Evolutionary conservation across 2,888 invertebrate species (phyloP), one percentile per base, ranked within the genome.

Genomic region (Ptychoptera albimana): DNA sequence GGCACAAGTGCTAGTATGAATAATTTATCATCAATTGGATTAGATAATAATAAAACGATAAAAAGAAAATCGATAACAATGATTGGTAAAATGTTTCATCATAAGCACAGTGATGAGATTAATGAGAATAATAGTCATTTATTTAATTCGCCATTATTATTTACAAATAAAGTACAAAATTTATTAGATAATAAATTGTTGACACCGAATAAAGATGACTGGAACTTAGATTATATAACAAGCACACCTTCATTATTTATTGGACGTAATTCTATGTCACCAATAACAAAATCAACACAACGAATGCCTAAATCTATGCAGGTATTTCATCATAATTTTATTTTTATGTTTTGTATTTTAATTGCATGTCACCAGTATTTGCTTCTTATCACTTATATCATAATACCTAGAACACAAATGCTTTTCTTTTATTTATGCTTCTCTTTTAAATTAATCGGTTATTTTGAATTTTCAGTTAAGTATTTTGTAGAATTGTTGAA

Each of bases 231-330:
- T 47, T 52, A 62, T 31, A 57, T 61, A 11, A 61, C 62, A 12
- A 63, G 61, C 45, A 62, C 64, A 16, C 63, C 63, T 39, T 60
- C 63, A 32, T 45, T 23, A 11, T 51, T 60, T 10, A 67, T 73
- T 46, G 72, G 75, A 48, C 71, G 84, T 53, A 79, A 79, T 36
- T 85, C 85, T 35, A 86, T 88, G 84, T 87, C 87, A 11, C 88
- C 88, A 2, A 87, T 88, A 45, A 87, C 87, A 1, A 81, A 85
- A 54, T 87, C 87, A 0, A 81, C 88, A 15, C 84, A 87, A 61
- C 77, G 84, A 61, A 78, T 88, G 77, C 79, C 83, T 1, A 82
- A 82, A 60, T 81, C 86, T 30, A 87, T 88, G 87, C 87, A 88
- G 83, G 87, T 87, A 73, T 67, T 69, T 35, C 11, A 2, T 8